Evolutionary conservation across 2,113 vertebrate genomes (phyloP).

Genomic region (Hucho hucho): DNA sequence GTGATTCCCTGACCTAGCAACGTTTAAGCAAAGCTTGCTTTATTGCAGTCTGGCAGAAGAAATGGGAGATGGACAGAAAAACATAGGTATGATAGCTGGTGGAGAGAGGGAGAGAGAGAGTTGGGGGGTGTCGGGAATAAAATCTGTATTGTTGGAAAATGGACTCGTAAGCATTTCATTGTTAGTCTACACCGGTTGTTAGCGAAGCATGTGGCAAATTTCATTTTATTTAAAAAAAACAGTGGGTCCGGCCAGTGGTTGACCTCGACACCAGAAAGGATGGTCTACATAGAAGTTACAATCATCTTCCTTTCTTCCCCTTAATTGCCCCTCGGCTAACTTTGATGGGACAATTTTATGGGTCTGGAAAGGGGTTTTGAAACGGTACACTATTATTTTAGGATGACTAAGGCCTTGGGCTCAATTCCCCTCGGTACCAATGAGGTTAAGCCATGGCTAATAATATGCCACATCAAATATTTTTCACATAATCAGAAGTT

Average conservation of each 20-base stretch:
- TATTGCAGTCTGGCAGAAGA: slow-evolving; percentile 23
- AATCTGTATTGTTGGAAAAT: background rate
- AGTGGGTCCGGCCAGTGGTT: slow-evolving; percentile 6
- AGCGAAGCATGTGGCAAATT: background rate
- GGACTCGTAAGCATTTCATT: no score
- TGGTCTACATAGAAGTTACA: slow-evolving; percentile 38
- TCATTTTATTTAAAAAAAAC: background rate
- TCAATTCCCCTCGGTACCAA: background rate
- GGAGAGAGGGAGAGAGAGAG: background rate
- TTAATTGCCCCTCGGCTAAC: slow-evolving; percentile 7
- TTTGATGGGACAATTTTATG: slow-evolving; percentile 37
- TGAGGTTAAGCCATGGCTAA: slow-evolving; percentile 5
- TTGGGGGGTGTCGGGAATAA: background rate
- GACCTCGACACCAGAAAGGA: slow-evolving; percentile 35
- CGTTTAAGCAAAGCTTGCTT: slow-evolving; percentile 28
- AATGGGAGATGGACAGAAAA: slow-evolving; percentile 10
- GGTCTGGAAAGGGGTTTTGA: slow-evolving; percentile 20
- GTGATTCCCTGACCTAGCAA: slow-evolving; percentile 35
- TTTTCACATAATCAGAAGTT: background rate
- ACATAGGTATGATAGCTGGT: background rate
- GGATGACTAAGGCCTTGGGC: slow-evolving; percentile 19
- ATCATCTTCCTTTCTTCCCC: slow-evolving; percentile 32
- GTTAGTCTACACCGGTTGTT: no score
- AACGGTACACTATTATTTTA: slow-evolving; percentile 20
- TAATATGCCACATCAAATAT: background rate